These are phyloP conservation scores for Dendronephthya gigantea DNA, from an alignment of 64 coral and sea anemone genomes.

Conservation along the genomic window DNA sequence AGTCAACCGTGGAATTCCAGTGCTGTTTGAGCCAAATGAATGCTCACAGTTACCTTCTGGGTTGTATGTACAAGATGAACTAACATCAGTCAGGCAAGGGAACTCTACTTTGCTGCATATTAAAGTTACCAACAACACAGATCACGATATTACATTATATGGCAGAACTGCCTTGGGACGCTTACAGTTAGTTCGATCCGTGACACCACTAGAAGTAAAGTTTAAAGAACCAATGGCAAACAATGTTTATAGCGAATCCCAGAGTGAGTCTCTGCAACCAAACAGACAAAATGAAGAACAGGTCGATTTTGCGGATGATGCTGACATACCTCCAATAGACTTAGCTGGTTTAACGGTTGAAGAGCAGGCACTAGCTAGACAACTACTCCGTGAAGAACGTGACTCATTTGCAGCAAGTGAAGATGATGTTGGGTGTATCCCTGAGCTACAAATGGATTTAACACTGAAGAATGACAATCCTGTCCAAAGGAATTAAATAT, in stretches of 20 bases:
- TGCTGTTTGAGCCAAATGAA: slow-evolving; percentile 20
- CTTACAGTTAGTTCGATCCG: slow-evolving; percentile 33
- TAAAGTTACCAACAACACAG: slow-evolving; percentile 40
- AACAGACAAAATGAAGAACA: background rate
- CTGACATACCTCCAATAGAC: background rate
- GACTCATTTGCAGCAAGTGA: background rate
- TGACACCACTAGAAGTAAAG: slow-evolving; percentile 51
- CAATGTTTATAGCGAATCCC: background rate
- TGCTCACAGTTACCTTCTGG: slow-evolving; percentile 32
- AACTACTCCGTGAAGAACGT: background rate
- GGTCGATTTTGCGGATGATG: background rate
- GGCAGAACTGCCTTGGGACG: slow-evolving; percentile 37
- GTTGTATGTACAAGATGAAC: slow-evolving; percentile 35
- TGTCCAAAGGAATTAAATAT: background rate
- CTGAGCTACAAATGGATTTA: background rate
- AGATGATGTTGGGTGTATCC: background rate
- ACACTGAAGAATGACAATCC: background rate
- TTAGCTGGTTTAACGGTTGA: background rate
- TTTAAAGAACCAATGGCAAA: slow-evolving; percentile 39
- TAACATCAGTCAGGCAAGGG: slow-evolving; percentile 41
- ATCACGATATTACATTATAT: slow-evolving; percentile 29
- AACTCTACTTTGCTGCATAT: slow-evolving; percentile 20
- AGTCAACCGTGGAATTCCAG: background rate
- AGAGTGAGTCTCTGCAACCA: background rate
- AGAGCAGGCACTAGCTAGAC: background rate